Conservation (phyloP, 2,888 invertebrate species). For the Phrixothrix hirtus region DNA sequence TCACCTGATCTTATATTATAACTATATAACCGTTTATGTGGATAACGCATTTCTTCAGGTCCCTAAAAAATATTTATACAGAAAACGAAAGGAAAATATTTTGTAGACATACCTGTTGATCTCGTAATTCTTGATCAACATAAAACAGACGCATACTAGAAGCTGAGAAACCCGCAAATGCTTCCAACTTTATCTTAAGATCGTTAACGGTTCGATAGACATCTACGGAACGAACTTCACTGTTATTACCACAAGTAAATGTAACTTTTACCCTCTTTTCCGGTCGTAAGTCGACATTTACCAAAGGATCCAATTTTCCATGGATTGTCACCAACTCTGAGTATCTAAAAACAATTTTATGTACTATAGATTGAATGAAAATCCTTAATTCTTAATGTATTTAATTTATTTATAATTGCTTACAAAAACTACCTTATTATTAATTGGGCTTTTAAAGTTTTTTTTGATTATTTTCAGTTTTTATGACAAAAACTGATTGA, state of each 20-base stretch:
- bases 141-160: slow-evolving; percentile 88
- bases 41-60: slow-evolving; percentile 87
- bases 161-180: slow-evolving; percentile 79
- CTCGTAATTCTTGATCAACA: slow-evolving; percentile 77
- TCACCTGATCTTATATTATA: slow-evolving; percentile 89
- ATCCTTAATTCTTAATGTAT: no score
- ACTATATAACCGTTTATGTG: slow-evolving; percentile 86
- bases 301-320: slow-evolving; percentile 88
- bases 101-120: slow-evolving; percentile 55
- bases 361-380: no score
- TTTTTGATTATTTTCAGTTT: no score
- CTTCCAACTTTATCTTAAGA: slow-evolving; percentile 77
- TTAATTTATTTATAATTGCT: no score
- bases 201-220: slow-evolving; percentile 82
- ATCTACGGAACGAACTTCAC: slow-evolving; percentile 75
- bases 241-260: slow-evolving; percentile 77
- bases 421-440: no score
- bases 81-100: no score
- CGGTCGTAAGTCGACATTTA: slow-evolving; percentile 83
- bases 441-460: no score
- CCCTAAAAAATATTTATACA: slow-evolving; percentile 69
- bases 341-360: slow-evolving; percentile 62
- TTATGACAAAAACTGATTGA: no score
- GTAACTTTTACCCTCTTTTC: slow-evolving; percentile 85
- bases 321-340: slow-evolving; percentile 81